A percentile compares a stretch with the other conserved stretches of the same genome.
Conservation (phyloP, 1,140 invertebrate genomes). For the Globodera ellingtonae region DNA sequence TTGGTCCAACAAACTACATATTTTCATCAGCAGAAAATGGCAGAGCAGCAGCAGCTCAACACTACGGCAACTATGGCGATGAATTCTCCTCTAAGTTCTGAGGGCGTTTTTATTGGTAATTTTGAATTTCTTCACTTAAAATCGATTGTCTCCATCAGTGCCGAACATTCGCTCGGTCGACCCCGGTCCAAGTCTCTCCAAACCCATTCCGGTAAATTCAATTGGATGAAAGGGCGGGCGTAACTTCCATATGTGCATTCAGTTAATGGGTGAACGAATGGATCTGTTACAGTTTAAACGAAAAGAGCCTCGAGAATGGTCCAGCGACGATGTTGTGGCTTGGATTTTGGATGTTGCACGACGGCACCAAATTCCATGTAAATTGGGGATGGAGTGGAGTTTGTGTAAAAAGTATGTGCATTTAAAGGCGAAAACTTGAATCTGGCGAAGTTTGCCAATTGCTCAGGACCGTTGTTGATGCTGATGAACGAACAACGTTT, state of each 20-base stretch:
- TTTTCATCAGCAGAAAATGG: constrained; percentile 7
- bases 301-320: constrained; percentile 60
- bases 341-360: constrained; percentile 63
- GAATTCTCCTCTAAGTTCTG: constrained; percentile 6
- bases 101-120: constrained; percentile 11
- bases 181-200: constrained; percentile 1
- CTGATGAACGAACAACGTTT: constrained; percentile 60
- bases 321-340: constrained; percentile 60
- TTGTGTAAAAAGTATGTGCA: not conserved
- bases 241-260: not conserved
- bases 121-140: not conserved
- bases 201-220: constrained; percentile 22
- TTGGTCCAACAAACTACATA: constrained; percentile 10
- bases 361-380: constrained; percentile 53
- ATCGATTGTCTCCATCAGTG: constrained; percentile 3
- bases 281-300: constrained; percentile 54
- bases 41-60: constrained; percentile 6
- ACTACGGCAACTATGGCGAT: constrained; percentile 9
- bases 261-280: constrained; percentile 44
- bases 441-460: constrained; percentile 53
- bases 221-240: not conserved
- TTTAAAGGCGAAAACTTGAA: constrained; percentile 55
- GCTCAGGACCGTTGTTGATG: constrained; percentile 42
- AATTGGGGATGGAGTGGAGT: not conserved
- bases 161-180: constrained; percentile 2